These are phyloP conservation scores for Opisthocomus hoazin DNA, from an alignment of 2,113 vertebrate species.

Conservation along the genomic window DNA sequence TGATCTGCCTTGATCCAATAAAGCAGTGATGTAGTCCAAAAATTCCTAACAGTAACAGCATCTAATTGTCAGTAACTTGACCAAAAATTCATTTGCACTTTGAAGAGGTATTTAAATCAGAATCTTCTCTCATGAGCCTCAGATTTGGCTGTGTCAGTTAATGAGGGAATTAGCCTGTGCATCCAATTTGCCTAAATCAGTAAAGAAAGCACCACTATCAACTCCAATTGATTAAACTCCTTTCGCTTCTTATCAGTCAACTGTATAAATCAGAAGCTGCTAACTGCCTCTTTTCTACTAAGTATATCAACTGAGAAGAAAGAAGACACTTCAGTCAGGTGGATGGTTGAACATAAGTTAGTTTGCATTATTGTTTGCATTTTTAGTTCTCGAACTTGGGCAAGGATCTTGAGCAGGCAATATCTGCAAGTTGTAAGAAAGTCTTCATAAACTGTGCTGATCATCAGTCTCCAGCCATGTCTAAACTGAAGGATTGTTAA, in stretches of 20 bases:
- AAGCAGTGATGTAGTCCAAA: neutral
- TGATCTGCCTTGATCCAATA: neutral
- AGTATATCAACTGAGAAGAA: neutral
- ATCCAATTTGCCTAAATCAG: constrained; percentile 1
- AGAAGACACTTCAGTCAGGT: neutral
- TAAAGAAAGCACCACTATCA: neutral
- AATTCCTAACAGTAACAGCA: neutral
- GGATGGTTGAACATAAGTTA: neutral
- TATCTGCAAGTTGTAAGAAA: neutral
- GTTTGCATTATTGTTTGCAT: neutral
- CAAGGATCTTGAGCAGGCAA: neutral
- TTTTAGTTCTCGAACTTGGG: neutral
- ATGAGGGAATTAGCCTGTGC: constrained; percentile 8
- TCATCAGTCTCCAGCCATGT: neutral
- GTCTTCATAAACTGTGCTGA: neutral
- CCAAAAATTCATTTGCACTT: neutral
- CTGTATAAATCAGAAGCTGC: neutral
- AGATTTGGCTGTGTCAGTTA: neutral
- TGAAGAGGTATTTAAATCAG: neutral
- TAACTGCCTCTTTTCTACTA: neutral
- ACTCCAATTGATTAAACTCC: neutral
- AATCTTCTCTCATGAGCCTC: neutral
- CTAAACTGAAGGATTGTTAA: neutral
- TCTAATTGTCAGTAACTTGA: neutral
- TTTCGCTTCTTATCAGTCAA: neutral